Conservation (phyloP, 2,888 invertebrate species). For the Emmelina monodactyla region DNA sequence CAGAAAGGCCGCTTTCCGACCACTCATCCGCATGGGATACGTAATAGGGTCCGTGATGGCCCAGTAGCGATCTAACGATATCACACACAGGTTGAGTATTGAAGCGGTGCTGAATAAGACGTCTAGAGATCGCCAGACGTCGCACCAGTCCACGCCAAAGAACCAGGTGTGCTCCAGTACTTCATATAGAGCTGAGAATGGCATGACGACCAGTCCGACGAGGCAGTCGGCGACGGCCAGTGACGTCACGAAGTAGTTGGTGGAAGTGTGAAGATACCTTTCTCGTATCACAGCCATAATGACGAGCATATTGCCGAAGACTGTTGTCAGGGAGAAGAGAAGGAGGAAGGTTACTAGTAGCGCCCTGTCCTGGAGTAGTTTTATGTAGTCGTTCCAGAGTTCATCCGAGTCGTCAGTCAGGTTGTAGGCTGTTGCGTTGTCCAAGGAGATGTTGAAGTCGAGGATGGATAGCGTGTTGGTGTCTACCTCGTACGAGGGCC, state of each 20-base stretch:
- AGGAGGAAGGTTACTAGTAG: conserved; percentile 82
- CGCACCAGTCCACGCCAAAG: conserved; percentile 96
- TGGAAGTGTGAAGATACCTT: conserved; percentile 93
- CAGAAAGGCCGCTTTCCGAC: conserved; percentile 82
- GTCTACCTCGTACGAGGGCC: conserved; percentile 38
- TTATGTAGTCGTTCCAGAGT: conserved; percentile 53
- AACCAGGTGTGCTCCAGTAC: conserved; percentile 91
- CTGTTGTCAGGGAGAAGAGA: conserved; percentile 89
- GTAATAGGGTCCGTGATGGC: conserved; percentile 98
- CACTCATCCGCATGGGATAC: conserved; percentile 95
- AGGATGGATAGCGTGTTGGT: conserved; percentile 20
- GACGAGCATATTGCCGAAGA: conserved; percentile 94
- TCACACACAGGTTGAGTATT: conserved; percentile 96
- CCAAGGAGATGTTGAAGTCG: conserved; percentile 42
- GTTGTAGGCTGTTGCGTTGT: conserved; percentile 35
- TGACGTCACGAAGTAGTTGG: conserved; percentile 97
- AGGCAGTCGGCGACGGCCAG: conserved; percentile 96
- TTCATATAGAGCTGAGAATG: conserved; percentile 92
- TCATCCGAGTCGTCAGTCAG: conserved; percentile 30
- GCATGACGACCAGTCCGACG: conserved; percentile 97
- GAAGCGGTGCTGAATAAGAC: conserved; percentile 97
- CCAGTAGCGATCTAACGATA: conserved; percentile 96
- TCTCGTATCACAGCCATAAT: conserved; percentile 93
- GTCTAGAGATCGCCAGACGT: conserved; percentile 96
- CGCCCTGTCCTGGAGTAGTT: conserved; percentile 71